Conservation (phyloP, 2,113 vertebrate genomes). For the Pollimyrus isidori region DNA sequence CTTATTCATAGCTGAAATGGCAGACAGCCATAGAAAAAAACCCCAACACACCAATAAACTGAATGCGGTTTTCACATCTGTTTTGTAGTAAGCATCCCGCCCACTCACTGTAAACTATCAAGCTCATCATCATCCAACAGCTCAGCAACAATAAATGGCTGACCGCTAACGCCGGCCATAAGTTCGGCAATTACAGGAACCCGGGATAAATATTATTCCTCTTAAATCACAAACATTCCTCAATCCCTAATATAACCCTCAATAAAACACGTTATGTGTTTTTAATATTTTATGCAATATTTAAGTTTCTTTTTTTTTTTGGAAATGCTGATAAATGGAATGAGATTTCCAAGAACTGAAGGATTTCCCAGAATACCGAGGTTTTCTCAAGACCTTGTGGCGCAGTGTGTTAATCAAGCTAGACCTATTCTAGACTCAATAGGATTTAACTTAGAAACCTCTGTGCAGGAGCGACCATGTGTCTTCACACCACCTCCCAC, state of each 20-base stretch:
- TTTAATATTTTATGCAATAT: background rate
- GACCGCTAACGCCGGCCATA: background rate
- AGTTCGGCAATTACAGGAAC: background rate
- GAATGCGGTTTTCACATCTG: conserved; percentile 20
- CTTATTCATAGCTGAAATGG: conserved; percentile 37
- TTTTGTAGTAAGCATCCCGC: conserved; percentile 21
- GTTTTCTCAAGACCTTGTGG: background rate
- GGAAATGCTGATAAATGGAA: background rate
- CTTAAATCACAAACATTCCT: background rate
- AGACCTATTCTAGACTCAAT: background rate
- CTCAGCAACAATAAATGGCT: background rate
- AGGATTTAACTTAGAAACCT: background rate
- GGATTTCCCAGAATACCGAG: background rate
- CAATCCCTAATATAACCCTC: background rate
- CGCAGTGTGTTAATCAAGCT: background rate
- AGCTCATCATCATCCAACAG: background rate
- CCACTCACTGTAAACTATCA: conserved; percentile 5
- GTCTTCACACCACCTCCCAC: background rate
- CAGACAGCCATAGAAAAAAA: conserved; percentile 34
- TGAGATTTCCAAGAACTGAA: background rate
- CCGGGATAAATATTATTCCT: background rate
- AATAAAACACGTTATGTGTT: conserved; percentile 7
- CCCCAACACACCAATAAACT: conserved; percentile 19
- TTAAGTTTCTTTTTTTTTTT: background rate
- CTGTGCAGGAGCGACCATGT: background rate